phyloP scores from a whole-genome alignment of 2,888 invertebrate species.

The Amiota mariae region DNA sequence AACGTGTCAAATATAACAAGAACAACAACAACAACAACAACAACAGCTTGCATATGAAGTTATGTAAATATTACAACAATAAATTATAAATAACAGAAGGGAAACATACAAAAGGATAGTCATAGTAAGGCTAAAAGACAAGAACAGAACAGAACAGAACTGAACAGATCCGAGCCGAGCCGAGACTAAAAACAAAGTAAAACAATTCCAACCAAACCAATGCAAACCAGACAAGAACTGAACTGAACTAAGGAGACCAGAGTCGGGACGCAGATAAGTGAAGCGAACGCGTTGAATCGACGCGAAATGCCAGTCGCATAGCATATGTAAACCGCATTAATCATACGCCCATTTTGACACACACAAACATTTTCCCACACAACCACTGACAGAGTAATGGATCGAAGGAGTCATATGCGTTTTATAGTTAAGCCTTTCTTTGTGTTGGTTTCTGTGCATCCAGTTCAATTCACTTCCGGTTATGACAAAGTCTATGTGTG shows the following conservation, averaged over 20 bases:
- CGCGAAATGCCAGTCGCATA: constrained; percentile 48
- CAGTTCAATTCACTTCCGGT: too few relatives aligned
- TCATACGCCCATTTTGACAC: constrained; percentile 65
- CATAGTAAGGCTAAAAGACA: not conserved
- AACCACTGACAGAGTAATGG: too few relatives aligned
- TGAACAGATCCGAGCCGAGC: not conserved
- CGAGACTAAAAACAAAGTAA: not conserved
- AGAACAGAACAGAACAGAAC: not conserved
- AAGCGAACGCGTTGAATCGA: not conserved
- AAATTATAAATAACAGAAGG: constrained; percentile 17
- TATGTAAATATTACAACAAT: constrained; percentile 17
- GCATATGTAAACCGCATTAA: constrained; percentile 67
- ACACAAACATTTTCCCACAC: not conserved
- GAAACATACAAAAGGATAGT: not conserved
- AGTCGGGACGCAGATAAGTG: not conserved
- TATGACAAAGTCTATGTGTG: too few relatives aligned
- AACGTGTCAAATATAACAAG: constrained; percentile 7
- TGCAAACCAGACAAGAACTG: not conserved
- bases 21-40: not conserved
- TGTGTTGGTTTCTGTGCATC: too few relatives aligned
- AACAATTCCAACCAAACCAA: not conserved
- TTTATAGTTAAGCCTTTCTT: too few relatives aligned
- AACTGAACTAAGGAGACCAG: not conserved
- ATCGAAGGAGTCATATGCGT: too few relatives aligned
- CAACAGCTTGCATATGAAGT: not conserved